Conservation (phyloP, 2,797 vertebrate genomes). For the Poecile montanus region DNA sequence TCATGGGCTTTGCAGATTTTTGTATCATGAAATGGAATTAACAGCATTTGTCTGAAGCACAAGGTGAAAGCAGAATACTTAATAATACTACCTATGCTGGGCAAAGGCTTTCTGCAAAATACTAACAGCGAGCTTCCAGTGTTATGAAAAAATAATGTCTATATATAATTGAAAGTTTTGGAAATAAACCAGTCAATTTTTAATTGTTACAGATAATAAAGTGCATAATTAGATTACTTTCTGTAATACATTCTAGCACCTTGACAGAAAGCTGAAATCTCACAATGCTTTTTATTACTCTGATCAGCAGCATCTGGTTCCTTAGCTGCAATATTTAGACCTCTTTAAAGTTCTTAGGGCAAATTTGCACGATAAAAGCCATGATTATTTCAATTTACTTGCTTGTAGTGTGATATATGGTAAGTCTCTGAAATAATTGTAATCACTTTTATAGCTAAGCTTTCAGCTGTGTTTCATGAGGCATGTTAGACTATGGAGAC, state of each 20-base stretch:
- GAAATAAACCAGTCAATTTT: background rate
- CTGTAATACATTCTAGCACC: background rate
- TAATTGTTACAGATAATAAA: conserved; percentile 6
- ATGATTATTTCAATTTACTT: conserved; percentile 6
- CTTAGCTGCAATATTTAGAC: background rate
- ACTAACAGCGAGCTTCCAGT: background rate
- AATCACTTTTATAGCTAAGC: background rate
- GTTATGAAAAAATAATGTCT: background rate
- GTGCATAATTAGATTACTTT: background rate
- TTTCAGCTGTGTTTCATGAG: background rate
- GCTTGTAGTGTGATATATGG: background rate
- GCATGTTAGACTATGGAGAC: background rate
- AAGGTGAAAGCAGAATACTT: background rate
- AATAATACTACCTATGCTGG: background rate
- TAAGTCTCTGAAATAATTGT: background rate
- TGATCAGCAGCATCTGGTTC: background rate
- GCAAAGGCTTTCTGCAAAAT: background rate
- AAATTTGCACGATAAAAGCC: conserved; percentile 13
- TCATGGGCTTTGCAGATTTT: background rate
- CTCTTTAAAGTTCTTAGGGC: background rate
- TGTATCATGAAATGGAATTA: background rate
- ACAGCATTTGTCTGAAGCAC: background rate
- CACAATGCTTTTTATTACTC: background rate
- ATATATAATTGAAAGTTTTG: background rate
- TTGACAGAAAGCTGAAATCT: background rate